These are phyloP conservation scores for Serinus canaria DNA, from an alignment of 2,113 vertebrate genomes.

Conservation along the genomic window DNA sequence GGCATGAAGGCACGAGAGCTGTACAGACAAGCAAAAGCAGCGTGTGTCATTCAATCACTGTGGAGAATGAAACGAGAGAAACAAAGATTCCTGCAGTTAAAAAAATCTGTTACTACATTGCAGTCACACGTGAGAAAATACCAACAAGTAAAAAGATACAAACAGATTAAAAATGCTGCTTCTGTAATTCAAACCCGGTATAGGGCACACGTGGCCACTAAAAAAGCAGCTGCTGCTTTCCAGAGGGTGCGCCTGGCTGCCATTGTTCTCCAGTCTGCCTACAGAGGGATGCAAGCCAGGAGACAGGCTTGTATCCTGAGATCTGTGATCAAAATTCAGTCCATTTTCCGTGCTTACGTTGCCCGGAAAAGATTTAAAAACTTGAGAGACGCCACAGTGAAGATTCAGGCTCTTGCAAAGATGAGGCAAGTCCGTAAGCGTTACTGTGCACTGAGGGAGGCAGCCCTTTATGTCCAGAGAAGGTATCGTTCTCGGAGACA, in stretches of 20 bases:
- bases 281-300: constrained; percentile 58
- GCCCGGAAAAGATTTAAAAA: constrained; percentile 52
- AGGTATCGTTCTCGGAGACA: constrained; percentile 30
- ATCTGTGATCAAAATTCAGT: constrained; percentile 70
- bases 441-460: constrained; percentile 47
- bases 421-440: constrained; percentile 41
- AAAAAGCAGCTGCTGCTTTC: constrained; percentile 43
- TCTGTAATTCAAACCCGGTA: constrained; percentile 61
- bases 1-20: constrained; percentile 37
- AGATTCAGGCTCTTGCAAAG: constrained; percentile 69
- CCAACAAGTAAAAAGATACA: constrained; percentile 66
- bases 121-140: constrained; percentile 69
- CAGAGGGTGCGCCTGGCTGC: constrained; percentile 35
- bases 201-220: background rate
- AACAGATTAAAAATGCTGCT: constrained; percentile 47
- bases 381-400: constrained; percentile 54
- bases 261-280: constrained; percentile 72
- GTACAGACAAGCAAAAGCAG: constrained; percentile 37
- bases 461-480: constrained; percentile 30
- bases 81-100: constrained; percentile 46
- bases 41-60: constrained; percentile 44
- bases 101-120: constrained; percentile 23
- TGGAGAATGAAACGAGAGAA: constrained; percentile 69
- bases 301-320: background rate
- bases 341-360: constrained; percentile 61